Percentiles rank a stretch among this genome's conserved stretches.
Evolutionary conservation across 2,888 invertebrate species (phyloP).

Genomic region (Stegophylla sp.): DNA sequence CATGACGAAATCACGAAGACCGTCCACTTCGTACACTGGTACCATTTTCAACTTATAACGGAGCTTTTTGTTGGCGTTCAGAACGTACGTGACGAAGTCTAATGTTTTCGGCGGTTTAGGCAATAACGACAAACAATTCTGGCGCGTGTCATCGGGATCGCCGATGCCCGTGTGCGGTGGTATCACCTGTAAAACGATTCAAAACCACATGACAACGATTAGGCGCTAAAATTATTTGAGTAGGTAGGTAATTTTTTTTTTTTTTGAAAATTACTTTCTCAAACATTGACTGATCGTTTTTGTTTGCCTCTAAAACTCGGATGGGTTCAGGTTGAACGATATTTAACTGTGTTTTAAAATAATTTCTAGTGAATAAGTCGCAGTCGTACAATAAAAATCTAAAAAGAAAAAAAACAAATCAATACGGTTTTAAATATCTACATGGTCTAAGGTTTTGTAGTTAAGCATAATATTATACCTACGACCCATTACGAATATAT

Average conservation of each 20-base stretch:
- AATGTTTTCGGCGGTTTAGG: constrained; percentile 74
- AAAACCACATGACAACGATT: too few species aligned
- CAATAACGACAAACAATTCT: constrained; percentile 74
- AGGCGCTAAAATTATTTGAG: background rate
- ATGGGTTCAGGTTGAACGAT: constrained; percentile 66
- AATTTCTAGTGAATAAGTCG: constrained; percentile 80
- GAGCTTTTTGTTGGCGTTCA: constrained; percentile 67
- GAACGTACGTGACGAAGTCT: constrained; percentile 31
- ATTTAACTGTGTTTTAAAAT: constrained; percentile 69
- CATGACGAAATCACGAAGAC: constrained; percentile 76
- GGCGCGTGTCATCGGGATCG: constrained; percentile 78
- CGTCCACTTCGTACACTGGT: constrained; percentile 79
- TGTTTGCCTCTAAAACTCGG: constrained; percentile 62
- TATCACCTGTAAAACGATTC: constrained; percentile 64
- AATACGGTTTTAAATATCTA: background rate
- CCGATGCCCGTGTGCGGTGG: constrained; percentile 79
- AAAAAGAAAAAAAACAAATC: constrained; percentile 32
- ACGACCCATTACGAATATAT: constrained; percentile 74
- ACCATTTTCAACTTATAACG: constrained; percentile 81
- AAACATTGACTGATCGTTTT: constrained; percentile 21
- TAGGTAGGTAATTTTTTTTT: background rate
- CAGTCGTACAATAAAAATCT: constrained; percentile 79
- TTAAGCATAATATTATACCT: constrained; percentile 63
- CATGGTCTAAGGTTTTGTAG: too few species aligned
- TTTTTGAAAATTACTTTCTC: constrained; percentile 20